phyloP scores from a whole-genome alignment of 53 echinoderm and acorn worm genomes.

The Henricia sp. region DNA sequence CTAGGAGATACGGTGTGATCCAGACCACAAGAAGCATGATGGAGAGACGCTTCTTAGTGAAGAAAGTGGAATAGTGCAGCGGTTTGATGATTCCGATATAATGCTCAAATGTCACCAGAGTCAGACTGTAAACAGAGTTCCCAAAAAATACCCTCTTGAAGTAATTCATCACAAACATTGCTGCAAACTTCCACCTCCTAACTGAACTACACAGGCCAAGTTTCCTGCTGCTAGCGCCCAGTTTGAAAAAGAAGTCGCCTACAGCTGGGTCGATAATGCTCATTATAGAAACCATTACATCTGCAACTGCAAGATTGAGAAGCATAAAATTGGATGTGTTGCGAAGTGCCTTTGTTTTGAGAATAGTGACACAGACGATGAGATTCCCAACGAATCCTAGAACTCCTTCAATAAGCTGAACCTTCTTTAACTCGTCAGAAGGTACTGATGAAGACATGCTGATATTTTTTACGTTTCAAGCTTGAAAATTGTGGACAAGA shows the following conservation, averaged over 20 bases:
- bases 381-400: constrained; percentile 1
- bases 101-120: constrained; percentile 28
- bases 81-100: constrained; percentile 39
- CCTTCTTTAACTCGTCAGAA: not conserved
- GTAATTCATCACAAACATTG: not conserved
- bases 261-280: not conserved
- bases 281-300: not conserved
- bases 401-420: not conserved
- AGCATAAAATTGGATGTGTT: constrained; percentile 30
- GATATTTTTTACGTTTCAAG: too few species aligned
- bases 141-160: not conserved
- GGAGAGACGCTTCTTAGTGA: constrained; percentile 1
- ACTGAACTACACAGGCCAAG: not conserved
- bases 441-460: too few species aligned
- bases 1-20: not conserved
- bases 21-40: constrained; percentile 7
- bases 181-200: not conserved
- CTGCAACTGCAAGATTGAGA: constrained; percentile 30
- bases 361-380: constrained; percentile 23
- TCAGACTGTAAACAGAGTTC: constrained; percentile 2
- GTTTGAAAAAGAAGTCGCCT: not conserved
- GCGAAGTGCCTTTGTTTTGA: constrained; percentile 37
- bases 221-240: not conserved
- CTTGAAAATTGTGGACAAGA: too few species aligned
- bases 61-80: constrained; percentile 18